These are phyloP conservation scores for Dufourea novaeangliae DNA, from an alignment of 1,140 invertebrate species.

Conservation along the genomic window DNA sequence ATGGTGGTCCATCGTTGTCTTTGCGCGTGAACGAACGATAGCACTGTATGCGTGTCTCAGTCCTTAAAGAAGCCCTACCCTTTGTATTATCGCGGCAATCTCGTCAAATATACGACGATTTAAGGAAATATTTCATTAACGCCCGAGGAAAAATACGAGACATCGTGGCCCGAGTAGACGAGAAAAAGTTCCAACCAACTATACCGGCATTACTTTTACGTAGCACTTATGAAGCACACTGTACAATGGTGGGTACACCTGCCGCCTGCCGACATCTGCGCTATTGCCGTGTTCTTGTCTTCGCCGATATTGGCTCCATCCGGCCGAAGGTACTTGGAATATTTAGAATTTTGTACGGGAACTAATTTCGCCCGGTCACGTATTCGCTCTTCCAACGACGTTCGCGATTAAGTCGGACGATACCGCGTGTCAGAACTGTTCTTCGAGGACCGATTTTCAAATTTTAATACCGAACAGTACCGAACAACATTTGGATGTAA, in stretches of 20 bases:
- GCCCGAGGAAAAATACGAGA: no score
- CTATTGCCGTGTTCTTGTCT: conserved; percentile 27
- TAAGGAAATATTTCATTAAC: neutral
- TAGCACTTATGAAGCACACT: conserved; percentile 28
- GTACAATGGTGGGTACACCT: conserved; percentile 29
- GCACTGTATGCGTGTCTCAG: no score
- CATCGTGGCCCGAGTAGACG: neutral
- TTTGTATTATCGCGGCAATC: no score
- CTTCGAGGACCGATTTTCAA: neutral
- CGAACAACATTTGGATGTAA: no score
- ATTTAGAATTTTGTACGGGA: conserved; percentile 39
- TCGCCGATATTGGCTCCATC: conserved; percentile 40
- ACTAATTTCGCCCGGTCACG: conserved; percentile 30
- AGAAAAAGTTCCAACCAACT: conserved; percentile 4
- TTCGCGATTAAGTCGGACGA: conserved; percentile 1
- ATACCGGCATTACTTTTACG: conserved; percentile 10
- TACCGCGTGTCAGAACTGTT: conserved; percentile 1
- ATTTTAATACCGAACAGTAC: neutral
- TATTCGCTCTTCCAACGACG: neutral
- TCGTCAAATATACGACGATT: neutral
- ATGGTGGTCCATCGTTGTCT: no score
- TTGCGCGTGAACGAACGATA: no score
- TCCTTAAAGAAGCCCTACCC: no score
- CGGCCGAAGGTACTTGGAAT: conserved; percentile 30
- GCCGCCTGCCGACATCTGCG: conserved; percentile 43